Evolutionary conservation across 2,888 invertebrate genomes (phyloP), one percentile per base, ranked within the genome.

Genomic region (Escarpia spicata): DNA sequence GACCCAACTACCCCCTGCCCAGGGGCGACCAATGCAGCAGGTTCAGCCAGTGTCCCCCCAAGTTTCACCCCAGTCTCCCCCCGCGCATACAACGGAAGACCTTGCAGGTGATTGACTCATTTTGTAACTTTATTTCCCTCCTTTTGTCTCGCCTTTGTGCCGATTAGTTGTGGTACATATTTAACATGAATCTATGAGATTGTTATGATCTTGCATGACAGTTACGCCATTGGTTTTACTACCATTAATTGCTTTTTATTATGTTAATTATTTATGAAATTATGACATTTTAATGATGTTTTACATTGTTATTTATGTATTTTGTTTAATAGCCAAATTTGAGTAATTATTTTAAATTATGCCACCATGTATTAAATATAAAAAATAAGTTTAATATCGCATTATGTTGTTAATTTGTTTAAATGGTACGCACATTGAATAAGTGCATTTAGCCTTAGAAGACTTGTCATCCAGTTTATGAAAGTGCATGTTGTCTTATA

Each of bases 31-130:
- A 2, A 95, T 95, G 60, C 95, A 95, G 92, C 95, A 95, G 93
- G 96, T 96, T 0, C 96, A 96, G 94, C 95, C 95, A 90, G 96
- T 96, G 58, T 95, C 95, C n/a, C 96, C 96, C 12, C 95, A 95
- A 92, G 94, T 95, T 2, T 75, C 75, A 1, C 75, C 75, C 75
- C 75, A 75, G n/a, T 75, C 75, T 26, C 75, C 75, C 75, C 75
- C 75, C 26, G n/a, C 4, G n/a, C 75, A 75, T 15, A 26, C 75
- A 26, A 75, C 26, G n/a, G 75, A 75, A 15, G 75, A 75, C 26
- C 19, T 75, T 26, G 6, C 75, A 75, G 75, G 75, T 75, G 75
- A 75, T 75, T 75, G 26, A 3, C 26, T 26, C 15, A 15, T 52
- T 52, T 52, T 52, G 52, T 52, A 52, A 52, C 52, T 9, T 52